Evolutionary conservation across 1,140 invertebrate genomes (phyloP).

Genomic region (Tenebrio molitor): DNA sequence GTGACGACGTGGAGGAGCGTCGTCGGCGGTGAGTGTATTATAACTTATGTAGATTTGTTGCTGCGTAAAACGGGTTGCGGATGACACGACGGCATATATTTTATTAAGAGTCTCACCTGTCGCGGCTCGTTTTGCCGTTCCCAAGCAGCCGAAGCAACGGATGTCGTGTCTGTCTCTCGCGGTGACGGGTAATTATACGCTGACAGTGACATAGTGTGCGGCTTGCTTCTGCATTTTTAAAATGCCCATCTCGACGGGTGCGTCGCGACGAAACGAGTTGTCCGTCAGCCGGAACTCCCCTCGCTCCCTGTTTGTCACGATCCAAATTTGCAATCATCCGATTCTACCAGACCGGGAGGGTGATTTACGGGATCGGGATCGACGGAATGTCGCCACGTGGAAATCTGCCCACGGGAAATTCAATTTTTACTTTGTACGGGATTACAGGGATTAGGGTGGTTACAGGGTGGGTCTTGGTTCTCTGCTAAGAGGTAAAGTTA

Average conservation of each 20-base stretch:
- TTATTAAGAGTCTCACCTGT: constrained; percentile 63
- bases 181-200: constrained; percentile 65
- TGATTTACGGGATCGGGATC: neutral
- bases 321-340: constrained; percentile 23
- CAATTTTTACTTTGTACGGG: too few species aligned
- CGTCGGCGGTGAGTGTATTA: constrained; percentile 20
- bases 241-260: constrained; percentile 47
- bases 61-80: constrained; percentile 60
- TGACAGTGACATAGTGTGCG: constrained; percentile 66
- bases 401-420: neutral
- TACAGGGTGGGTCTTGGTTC: too few species aligned
- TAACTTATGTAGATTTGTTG: constrained; percentile 42
- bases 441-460: too few species aligned
- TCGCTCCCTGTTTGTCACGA: constrained; percentile 4
- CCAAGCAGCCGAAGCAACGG: constrained; percentile 60
- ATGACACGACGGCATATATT: constrained; percentile 57
- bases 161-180: constrained; percentile 63
- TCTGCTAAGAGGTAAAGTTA: too few species aligned
- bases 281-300: constrained; percentile 23
- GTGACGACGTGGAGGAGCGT: constrained; percentile 1
- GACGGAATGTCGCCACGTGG: neutral
- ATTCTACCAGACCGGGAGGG: too few species aligned
- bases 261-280: constrained; percentile 37
- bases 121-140: constrained; percentile 62
- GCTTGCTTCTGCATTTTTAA: constrained; percentile 63